A percentile compares a stretch with the other conserved stretches of the same genome.
phyloP scores from a whole-genome alignment of 2,797 vertebrate genomes.

The Gobio occitaniae region DNA sequence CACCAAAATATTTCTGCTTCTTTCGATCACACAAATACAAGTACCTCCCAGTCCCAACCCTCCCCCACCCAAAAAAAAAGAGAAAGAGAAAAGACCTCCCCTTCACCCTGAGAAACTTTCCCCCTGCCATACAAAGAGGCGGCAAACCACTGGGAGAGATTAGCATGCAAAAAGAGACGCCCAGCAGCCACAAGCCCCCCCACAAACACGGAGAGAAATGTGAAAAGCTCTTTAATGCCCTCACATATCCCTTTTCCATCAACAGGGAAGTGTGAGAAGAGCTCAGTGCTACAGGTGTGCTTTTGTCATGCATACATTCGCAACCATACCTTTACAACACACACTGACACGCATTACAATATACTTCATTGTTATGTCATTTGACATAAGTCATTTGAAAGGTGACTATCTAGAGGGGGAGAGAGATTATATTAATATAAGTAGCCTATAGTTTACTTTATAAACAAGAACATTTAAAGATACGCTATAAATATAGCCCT shows the following conservation, averaged over 20 bases:
- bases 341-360: constrained; percentile 20
- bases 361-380: not conserved
- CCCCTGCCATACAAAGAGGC: constrained; percentile 24
- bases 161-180: constrained; percentile 51
- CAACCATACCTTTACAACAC: constrained; percentile 33
- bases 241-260: constrained; percentile 43
- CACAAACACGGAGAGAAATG: constrained; percentile 20
- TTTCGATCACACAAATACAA: not conserved
- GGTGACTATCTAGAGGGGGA: not conserved
- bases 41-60: constrained; percentile 7
- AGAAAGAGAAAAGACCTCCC: constrained; percentile 8
- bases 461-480: too few relatives aligned
- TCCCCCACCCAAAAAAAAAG: constrained; percentile 35
- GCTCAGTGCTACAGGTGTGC: constrained; percentile 26
- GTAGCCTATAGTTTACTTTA: not conserved
- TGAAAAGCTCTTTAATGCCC: constrained; percentile 44
- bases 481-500: not conserved
- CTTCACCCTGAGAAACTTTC: constrained; percentile 40
- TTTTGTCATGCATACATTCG: constrained; percentile 23
- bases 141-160: constrained; percentile 35
- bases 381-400: not conserved
- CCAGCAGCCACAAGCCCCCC: constrained; percentile 41
- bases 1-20: constrained; percentile 10
- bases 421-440: not conserved
- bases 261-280: constrained; percentile 27